Conservation (phyloP, 2,113 vertebrate species). For the Leucopternis melanops region DNA sequence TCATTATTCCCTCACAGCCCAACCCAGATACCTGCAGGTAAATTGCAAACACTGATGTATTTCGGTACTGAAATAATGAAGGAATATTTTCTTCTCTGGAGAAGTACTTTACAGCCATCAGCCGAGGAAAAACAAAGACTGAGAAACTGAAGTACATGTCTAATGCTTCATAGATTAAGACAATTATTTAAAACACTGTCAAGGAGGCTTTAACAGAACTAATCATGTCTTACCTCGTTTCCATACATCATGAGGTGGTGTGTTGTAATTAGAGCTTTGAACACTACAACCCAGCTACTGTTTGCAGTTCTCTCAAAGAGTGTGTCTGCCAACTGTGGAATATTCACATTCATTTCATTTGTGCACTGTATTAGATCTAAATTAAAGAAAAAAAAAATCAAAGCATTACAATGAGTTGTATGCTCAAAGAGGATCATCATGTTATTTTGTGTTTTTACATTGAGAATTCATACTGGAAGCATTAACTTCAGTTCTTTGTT, state of each 20-base stretch:
- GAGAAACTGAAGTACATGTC: background rate
- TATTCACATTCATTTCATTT: constrained; percentile 93
- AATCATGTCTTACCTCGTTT: constrained; percentile 83
- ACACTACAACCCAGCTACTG: constrained; percentile 96
- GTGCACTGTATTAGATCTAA: constrained; percentile 93
- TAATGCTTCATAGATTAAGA: background rate
- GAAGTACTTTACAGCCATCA: background rate
- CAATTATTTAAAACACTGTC: background rate
- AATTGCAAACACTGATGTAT: background rate
- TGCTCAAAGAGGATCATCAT: background rate
- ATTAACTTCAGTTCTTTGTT: background rate
- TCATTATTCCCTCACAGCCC: background rate
- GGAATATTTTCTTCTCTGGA: background rate
- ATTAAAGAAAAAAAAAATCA: constrained; percentile 7
- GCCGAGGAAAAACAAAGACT: background rate
- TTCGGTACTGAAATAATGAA: background rate
- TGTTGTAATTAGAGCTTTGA: constrained; percentile 94
- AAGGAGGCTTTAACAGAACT: background rate
- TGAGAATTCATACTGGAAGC: background rate
- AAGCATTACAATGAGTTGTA: background rate
- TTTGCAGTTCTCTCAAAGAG: constrained; percentile 87
- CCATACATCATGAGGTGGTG: constrained; percentile 98
- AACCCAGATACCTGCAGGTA: background rate
- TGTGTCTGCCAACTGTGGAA: constrained; percentile 86
- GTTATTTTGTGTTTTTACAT: background rate